These are phyloP conservation scores for Brachionus angularis DNA, from an alignment of 1,140 invertebrate species.

Conservation along the genomic window DNA sequence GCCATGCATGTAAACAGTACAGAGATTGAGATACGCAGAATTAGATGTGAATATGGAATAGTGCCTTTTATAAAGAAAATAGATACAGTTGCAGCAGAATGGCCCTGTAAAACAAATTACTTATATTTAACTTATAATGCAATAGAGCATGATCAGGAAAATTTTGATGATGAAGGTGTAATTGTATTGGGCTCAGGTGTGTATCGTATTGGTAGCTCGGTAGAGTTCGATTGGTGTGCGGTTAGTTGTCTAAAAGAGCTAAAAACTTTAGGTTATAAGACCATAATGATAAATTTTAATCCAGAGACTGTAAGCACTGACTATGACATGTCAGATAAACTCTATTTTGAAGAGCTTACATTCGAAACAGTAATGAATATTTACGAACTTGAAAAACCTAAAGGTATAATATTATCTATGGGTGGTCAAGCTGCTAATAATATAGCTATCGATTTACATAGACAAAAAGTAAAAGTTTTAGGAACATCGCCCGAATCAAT, in stretches of 20 bases:
- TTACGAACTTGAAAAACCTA: conserved; percentile 84
- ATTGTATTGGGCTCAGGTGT: conserved; percentile 82
- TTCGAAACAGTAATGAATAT: conserved; percentile 99
- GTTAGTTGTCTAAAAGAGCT: conserved; percentile 90
- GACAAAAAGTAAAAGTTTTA: conserved; percentile 56
- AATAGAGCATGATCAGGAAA: conserved; percentile 72
- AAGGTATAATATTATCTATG: conserved; percentile 92
- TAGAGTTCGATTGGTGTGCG: conserved; percentile 99
- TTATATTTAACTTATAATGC: conserved; percentile 95
- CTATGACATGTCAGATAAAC: conserved; percentile 95
- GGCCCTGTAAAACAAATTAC: conserved; percentile 96
- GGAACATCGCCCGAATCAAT: conserved; percentile 86
- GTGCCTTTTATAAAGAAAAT: conserved; percentile 92
- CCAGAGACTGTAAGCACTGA: conserved; percentile 99
- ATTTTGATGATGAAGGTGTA: conserved; percentile 69
- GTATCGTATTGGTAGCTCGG: conserved; percentile 95
- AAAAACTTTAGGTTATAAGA: conserved; percentile 65
- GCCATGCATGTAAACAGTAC: conserved; percentile 71
- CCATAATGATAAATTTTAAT: conserved; percentile 99
- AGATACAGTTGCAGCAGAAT: conserved; percentile 97
- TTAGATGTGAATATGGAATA: conserved; percentile 60
- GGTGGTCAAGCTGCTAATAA: conserved; percentile 98
- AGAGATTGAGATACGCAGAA: conserved; percentile 58
- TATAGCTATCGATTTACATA: conserved; percentile 92
- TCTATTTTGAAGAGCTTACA: conserved; percentile 99